These are phyloP conservation scores for Microtus pennsylvanicus DNA, from an alignment of 2,113 vertebrate species.

Conservation along the genomic window DNA sequence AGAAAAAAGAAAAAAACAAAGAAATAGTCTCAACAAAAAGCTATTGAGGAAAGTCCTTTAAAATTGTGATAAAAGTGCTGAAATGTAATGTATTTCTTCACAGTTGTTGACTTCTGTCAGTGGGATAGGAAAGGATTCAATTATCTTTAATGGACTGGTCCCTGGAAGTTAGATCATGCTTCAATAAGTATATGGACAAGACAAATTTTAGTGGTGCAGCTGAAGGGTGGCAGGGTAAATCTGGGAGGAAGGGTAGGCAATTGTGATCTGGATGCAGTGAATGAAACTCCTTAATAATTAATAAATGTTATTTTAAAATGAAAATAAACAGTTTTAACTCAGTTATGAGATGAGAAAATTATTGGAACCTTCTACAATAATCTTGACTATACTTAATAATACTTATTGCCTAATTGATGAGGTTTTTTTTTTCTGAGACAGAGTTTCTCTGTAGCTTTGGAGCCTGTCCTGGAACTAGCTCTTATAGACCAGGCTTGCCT, in stretches of 20 bases:
- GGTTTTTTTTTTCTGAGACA: no score
- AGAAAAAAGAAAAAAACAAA: not conserved
- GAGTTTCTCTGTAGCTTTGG: no score
- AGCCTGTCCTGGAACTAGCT: no score
- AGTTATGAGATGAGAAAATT: not conserved
- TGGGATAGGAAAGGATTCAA: not conserved
- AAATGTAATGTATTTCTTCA: not conserved
- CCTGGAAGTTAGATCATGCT: not conserved
- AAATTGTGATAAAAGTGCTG: not conserved
- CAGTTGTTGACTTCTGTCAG: not conserved
- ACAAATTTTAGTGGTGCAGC: not conserved
- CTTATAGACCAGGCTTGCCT: no score
- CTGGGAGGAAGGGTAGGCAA: not conserved
- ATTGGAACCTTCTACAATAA: not conserved
- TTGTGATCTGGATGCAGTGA: not conserved
- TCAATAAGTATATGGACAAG: not conserved
- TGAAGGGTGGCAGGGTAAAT: not conserved
- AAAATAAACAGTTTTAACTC: not conserved
- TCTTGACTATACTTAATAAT: not conserved
- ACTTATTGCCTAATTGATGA: not conserved
- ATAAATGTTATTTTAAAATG: not conserved
- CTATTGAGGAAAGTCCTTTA: not conserved
- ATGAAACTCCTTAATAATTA: not conserved
- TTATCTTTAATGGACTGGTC: not conserved
- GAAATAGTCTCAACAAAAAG: not conserved